Percentiles rank a stretch among this genome's conserved stretches.
Conservation (phyloP, 2,797 vertebrate genomes). For the Menidia menidia region DNA sequence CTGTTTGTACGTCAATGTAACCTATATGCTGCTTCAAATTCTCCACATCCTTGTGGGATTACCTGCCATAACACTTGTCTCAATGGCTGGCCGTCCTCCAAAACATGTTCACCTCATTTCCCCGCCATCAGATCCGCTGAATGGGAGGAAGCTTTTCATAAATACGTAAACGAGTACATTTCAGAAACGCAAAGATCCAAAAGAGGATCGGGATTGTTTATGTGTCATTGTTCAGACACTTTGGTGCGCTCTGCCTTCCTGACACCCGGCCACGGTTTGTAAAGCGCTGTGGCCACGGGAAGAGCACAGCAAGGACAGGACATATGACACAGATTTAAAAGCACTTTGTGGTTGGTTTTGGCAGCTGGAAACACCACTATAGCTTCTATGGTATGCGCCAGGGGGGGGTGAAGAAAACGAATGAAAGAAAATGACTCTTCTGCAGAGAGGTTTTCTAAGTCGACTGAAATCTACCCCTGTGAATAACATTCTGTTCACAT, state of each 20-base stretch:
- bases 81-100: conserved; percentile 44
- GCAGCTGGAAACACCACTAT: conserved; percentile 68
- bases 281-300: conserved; percentile 36
- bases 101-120: conserved; percentile 33
- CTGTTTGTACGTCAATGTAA: background rate
- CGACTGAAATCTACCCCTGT: conserved; percentile 29
- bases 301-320: conserved; percentile 46
- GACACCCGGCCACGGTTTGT: conserved; percentile 37
- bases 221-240: conserved; percentile 3
- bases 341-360: conserved; percentile 65
- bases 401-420: conserved; percentile 50
- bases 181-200: conserved; percentile 52
- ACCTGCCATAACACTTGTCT: conserved; percentile 35
- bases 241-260: conserved; percentile 20
- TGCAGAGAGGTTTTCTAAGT: conserved; percentile 20
- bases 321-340: conserved; percentile 74
- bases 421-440: conserved; percentile 55
- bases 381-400: conserved; percentile 51
- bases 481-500: conserved; percentile 35
- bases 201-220: conserved; percentile 34
- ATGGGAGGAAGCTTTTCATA: conserved; percentile 60
- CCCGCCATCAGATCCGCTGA: conserved; percentile 44
- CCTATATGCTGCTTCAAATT: conserved; percentile 3
- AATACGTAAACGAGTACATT: conserved; percentile 65
- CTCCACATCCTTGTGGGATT: conserved; percentile 35